Evolutionary conservation across 2,888 invertebrate species (phyloP), one percentile per base, ranked within the genome.

Genomic region (Argyra leucocephala): DNA sequence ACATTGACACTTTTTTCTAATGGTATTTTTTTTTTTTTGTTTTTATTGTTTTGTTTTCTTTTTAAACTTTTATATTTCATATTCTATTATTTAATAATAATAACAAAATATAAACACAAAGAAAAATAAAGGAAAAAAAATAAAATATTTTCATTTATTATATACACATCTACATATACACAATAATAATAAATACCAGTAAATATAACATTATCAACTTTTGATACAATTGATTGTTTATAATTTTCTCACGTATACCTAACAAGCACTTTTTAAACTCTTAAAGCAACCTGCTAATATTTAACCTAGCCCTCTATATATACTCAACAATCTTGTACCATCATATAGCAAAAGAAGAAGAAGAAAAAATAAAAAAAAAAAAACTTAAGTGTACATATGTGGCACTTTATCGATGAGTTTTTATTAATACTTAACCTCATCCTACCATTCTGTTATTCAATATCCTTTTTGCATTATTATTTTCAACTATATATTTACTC

Each of bases 201-300:
- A 48, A 37, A 48, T n/a, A 48, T 48, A 48, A 48, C n/a, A n/a
- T 48, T 48, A 48, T 48, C n/a, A n/a, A 48, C 48, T 48, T 48
- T 12, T 48, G 15, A 2, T 48, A n/a, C 48, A 48, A 48, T 48
- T 48, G 48, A 48, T 48, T 48, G 7, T 48, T 48, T 12, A 12
- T 48, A 48, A 48, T 48, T 48, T 48, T 48, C 48, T 48, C 48
- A 48, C 48, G 48, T 48, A 48, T 48, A 31, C 1, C 31, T 7
- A 31, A 31, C 31, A 31, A 31, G 31, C 9, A 31, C 31, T 31
- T 31, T 31, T 31, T 10, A 31, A 31, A 7, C 12, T 31, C 12
- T 48, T 48, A 48, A 18, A 48, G 6, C 15, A 48, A 18, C 48
- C 48, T 3, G 48, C 48, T 2, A 18, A 48, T 48, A 48, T 15